phyloP scores from a whole-genome alignment of 2,888 invertebrate genomes.

The Druceiella hillmani region DNA sequence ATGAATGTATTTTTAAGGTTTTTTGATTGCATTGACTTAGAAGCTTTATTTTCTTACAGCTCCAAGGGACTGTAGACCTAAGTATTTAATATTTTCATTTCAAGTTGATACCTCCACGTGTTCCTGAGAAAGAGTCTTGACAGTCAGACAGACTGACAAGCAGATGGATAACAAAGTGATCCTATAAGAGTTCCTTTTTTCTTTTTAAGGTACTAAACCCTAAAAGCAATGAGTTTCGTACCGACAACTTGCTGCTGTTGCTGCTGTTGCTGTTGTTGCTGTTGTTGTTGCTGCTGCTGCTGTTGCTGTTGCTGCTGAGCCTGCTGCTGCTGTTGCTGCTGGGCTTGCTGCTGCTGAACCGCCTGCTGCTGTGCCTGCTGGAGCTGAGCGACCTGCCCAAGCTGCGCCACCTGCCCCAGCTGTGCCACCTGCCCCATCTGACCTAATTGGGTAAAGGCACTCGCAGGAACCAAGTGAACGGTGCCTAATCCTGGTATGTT shows the following conservation, averaged over 20 bases:
- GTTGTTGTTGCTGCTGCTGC: conserved; percentile 25
- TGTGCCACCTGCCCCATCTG: conserved; percentile 17
- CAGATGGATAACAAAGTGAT: too few species aligned
- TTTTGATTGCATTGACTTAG: too few species aligned
- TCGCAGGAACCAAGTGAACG: conserved; percentile 74
- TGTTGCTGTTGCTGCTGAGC: conserved; percentile 18
- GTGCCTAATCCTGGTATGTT: conserved; percentile 75
- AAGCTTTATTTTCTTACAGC: too few species aligned
- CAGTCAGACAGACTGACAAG: too few species aligned
- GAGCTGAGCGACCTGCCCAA: conserved; percentile 34
- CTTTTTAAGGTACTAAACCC: too few species aligned
- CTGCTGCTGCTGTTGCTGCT: conserved; percentile 30
- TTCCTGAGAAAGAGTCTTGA: too few species aligned
- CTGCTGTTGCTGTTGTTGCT: conserved; percentile 31
- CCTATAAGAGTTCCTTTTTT: too few species aligned
- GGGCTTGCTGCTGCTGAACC: conserved; percentile 23
- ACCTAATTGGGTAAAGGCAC: conserved; percentile 43
- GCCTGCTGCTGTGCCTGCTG: conserved; percentile 39
- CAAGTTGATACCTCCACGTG: too few species aligned
- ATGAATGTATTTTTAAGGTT: too few species aligned
- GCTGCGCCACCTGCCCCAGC: conserved; percentile 11
- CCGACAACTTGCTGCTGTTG: conserved; percentile 38
- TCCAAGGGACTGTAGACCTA: too few species aligned
- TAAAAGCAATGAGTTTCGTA: too few species aligned
- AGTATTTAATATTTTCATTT: too few species aligned